Base-by-base conservation (phyloP, 2,113 vertebrate species). In the Sapayoa aenigma region DNA sequence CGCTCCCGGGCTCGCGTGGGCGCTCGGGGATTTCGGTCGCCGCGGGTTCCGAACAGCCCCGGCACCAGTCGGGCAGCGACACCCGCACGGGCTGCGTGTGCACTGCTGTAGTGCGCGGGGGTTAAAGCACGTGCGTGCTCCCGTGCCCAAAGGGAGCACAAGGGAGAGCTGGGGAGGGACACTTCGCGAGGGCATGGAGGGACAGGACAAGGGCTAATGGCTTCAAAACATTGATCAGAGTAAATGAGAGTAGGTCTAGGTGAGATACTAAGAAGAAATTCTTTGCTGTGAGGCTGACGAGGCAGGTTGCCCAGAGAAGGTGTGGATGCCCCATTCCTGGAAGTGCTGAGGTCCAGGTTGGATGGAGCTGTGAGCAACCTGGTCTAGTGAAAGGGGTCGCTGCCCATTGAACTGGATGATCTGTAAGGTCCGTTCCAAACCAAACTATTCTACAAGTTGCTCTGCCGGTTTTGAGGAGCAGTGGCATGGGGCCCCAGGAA, bases 401-500 rank as follows among this genome's bases (percentile, higher is more conserved):
- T 69, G 21, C 21, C 28, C 9, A 5, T 20, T 30, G n/a, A 42
- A 6, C 10, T 8, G 13, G 22, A 4, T 37, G 10, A 28, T 25
- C 39, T 55, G 35, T 8, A 4, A 17, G 3, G 31, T 9, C 41
- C 14, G 5, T 42, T 55, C 30, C 22, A 28, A 4, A 12, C 30
- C 47, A 11, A 11, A 2, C 12, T 24, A 0, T 25, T 21, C 13
- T 5, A 2, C 37, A 55, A 14, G 53, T 1, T 17, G 15, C 44
- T 16, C 11, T 35, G 62, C 15, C 2, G 63, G 8, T 2, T 0
- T 3, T 2, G 44, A 55, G 52, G 28, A 20, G 17, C 31, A 28
- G 62, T 12, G 0, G 0, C 22, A 9, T 21, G 9, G 49, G 30
- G 4, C 8, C 18, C 8, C 14, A 9, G 35, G 55, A 37, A 2